A percentile compares a stretch with the other conserved stretches of the same genome.
Evolutionary conservation across 2,113 vertebrate genomes (phyloP).

Genomic region (Anhinga anhinga): DNA sequence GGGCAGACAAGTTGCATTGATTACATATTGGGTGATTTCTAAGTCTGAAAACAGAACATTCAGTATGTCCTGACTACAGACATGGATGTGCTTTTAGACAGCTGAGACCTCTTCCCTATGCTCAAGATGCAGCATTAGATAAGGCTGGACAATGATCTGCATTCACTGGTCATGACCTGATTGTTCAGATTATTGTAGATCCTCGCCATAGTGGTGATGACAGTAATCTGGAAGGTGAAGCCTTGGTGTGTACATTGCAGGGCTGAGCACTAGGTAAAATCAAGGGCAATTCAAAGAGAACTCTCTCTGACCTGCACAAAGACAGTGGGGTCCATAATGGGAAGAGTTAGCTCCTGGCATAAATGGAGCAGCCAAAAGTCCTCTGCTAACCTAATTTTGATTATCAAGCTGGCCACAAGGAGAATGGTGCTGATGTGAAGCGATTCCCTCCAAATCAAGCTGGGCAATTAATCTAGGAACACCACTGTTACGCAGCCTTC

Average conservation of each 20-base stretch:
- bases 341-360: not conserved
- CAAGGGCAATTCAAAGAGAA: not conserved
- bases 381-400: not conserved
- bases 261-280: not conserved
- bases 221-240: not conserved
- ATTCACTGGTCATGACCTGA: not conserved
- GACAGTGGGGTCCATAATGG: not conserved
- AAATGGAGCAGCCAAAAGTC: not conserved
- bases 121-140: not conserved
- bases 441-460: not conserved
- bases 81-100: not conserved
- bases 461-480: not conserved
- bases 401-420: not conserved
- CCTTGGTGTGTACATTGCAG: fast-evolving
- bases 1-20: not conserved
- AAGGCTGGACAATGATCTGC: not conserved
- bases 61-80: not conserved
- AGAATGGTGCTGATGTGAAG: not conserved
- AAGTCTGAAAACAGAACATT: not conserved
- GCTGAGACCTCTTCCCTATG: not conserved
- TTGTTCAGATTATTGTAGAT: not conserved
- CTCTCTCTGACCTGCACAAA: not conserved
- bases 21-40: not conserved
- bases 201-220: not conserved
- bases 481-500: not conserved